Evolutionary conservation across 64 coral and sea anemone species (phyloP).

Genomic region (Montipora foliosa): DNA sequence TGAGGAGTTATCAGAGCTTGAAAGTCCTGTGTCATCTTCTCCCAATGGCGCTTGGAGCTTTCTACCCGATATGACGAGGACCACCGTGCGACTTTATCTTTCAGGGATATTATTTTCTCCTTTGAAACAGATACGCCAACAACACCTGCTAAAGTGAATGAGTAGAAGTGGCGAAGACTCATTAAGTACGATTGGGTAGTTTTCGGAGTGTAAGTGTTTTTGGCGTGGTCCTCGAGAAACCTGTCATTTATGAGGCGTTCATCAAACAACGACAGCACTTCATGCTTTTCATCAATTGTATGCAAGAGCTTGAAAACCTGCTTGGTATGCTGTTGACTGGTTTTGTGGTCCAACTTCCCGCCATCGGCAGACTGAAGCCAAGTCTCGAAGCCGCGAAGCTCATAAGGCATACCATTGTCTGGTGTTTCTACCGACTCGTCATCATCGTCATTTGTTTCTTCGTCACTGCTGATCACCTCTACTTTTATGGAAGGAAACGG

Average conservation of each 20-base stretch:
- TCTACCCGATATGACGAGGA: constrained; percentile 8
- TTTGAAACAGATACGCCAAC: background rate
- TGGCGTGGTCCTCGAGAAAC: too few species aligned
- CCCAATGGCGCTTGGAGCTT: constrained; percentile 43
- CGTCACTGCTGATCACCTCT: background rate
- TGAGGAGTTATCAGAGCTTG: constrained; percentile 42
- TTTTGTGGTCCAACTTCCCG: background rate
- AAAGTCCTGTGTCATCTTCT: constrained; percentile 62
- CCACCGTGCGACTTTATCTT: constrained; percentile 49
- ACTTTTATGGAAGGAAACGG: background rate
- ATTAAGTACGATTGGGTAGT: too few species aligned
- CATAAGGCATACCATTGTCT: background rate
- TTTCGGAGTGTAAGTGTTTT: too few species aligned
- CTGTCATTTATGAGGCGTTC: too few species aligned
- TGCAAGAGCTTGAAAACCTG: background rate
- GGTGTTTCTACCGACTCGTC: background rate
- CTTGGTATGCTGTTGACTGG: background rate
- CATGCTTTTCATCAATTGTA: background rate
- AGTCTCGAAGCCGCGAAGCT: background rate
- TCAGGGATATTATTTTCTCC: constrained; percentile 33
- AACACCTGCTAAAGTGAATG: too few species aligned
- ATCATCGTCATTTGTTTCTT: background rate
- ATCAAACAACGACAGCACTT: background rate
- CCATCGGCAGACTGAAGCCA: background rate
- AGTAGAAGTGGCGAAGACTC: too few species aligned